phyloP scores from a whole-genome alignment of 2,797 vertebrate species.

The Monodelphis domestica region DNA sequence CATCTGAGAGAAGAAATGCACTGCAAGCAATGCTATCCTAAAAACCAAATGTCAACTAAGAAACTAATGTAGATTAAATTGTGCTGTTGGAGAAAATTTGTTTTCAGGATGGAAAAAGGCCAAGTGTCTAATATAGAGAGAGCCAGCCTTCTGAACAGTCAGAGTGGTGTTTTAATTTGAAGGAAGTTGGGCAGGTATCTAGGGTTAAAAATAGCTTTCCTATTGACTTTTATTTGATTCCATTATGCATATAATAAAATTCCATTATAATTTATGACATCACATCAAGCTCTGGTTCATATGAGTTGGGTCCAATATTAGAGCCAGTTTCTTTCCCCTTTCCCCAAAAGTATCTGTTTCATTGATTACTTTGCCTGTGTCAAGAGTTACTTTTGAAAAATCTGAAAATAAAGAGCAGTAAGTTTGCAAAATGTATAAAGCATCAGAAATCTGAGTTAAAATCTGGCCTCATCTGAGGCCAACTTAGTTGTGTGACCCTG shows the following conservation, averaged over 20 bases:
- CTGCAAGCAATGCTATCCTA: not conserved
- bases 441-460: no score
- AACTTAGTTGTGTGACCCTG: no score
- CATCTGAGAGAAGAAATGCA: not conserved
- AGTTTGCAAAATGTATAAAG: no score
- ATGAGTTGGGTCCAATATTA: not conserved
- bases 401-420: no score
- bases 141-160: not conserved
- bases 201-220: not conserved
- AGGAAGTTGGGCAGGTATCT: not conserved
- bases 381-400: not conserved
- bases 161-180: not conserved
- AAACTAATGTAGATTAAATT: not conserved
- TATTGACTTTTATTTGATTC: not conserved
- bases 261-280: not conserved
- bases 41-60: not conserved
- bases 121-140: not conserved
- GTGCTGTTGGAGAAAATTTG: not conserved
- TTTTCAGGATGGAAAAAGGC: not conserved
- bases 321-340: not conserved
- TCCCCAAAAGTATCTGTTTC: not conserved
- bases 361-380: not conserved
- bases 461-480: no score
- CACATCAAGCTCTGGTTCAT: not conserved
- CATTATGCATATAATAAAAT: not conserved